phyloP scores from a whole-genome alignment of 2,113 vertebrate species.

The Axis porcinus region DNA sequence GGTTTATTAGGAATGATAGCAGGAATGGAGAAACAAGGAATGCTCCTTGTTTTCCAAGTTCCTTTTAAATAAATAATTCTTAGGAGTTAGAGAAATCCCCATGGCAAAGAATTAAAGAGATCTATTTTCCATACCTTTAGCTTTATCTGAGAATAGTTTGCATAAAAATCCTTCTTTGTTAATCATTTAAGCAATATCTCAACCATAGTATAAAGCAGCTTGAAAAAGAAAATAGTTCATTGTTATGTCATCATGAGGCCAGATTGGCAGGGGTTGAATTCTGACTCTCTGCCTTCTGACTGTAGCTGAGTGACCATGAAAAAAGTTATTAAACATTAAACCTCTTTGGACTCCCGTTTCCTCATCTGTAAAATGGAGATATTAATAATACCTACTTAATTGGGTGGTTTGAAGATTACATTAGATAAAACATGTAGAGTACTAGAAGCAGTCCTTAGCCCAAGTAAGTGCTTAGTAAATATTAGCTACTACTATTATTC shows the following conservation, averaged over 20 bases:
- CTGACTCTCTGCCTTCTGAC: background rate
- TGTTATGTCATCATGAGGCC: background rate
- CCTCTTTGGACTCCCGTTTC: background rate
- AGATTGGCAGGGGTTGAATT: background rate
- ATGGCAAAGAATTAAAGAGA: background rate
- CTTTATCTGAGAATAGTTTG: background rate
- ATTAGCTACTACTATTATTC: background rate
- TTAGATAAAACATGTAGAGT: background rate
- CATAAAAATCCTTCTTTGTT: background rate
- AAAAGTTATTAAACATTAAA: background rate
- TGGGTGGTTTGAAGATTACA: background rate
- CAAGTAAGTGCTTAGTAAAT: background rate
- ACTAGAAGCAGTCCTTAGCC: background rate
- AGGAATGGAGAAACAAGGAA: background rate
- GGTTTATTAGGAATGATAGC: background rate
- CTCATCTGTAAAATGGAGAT: background rate
- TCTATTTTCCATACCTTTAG: background rate
- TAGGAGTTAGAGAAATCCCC: background rate
- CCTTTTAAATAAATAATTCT: background rate
- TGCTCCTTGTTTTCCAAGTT: background rate
- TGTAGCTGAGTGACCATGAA: background rate
- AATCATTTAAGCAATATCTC: background rate
- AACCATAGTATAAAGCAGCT: background rate
- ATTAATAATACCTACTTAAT: background rate
- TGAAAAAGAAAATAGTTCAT: background rate